Evolutionary conservation across 2,113 vertebrate species (phyloP), one percentile per base, ranked within the genome.

Genomic region (Haplochromis vanheusdeni): DNA sequence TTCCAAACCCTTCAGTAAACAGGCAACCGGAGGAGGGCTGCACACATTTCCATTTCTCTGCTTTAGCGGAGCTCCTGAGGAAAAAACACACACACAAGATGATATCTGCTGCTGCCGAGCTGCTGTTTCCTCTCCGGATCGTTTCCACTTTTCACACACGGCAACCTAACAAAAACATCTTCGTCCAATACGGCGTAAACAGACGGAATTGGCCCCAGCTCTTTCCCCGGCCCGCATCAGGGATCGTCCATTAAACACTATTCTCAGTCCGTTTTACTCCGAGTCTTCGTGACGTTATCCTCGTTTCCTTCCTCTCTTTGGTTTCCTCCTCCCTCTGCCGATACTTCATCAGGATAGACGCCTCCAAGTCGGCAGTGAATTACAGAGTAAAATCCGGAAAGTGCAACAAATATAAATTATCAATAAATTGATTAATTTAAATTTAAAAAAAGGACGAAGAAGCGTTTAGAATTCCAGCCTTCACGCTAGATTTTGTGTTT

Each of bases 201-300:
- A 54, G 47, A 86, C 65, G 28, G 68, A 79, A 80, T 35, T 33
- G n/a, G 9, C 80, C 37, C 17, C 70, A 54, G 84, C 68, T 85
- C 62, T 56, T 58, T 77, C 73, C 81, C 75, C 79, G 65, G 87
- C 73, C 82, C 84, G 89, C 88, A 83, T 90, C 93, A 91, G 91
- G 35, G 90, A 80, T 86, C 60, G 92, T 91, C 91, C 92, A 89
- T 93, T 84, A 93, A 84, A 87, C 85, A 75, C 81, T 52, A 70
- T 75, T 91, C 60, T 65, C 88, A 86, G 73, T 79, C 87, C 82
- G 80, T 91, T 92, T 94, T 89, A 90, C 92, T 91, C 93, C 80
- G 91, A 85, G 83, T 94, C 90, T 92, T 93, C 92, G 93, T 95
- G 95, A 95, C 93, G 94, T 94, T 87, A 92, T 95, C 90, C 89